Evolutionary conservation across 1,140 invertebrate species (phyloP).

Genomic region (Vanessa tameamea): DNA sequence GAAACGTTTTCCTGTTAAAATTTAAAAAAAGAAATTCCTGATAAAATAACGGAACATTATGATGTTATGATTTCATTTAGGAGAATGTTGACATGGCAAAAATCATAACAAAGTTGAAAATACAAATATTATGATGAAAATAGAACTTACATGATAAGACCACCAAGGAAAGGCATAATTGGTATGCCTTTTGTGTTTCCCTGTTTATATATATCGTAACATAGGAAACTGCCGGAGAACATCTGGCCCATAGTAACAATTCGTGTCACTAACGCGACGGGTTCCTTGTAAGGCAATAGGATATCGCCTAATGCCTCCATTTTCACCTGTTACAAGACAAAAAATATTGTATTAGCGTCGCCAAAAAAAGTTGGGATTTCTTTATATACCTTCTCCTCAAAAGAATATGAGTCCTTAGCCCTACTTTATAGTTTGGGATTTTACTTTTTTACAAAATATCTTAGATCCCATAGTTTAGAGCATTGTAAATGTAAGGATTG

Average conservation of each 20-base stretch:
- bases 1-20: too few relatives aligned
- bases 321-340: constrained; percentile 16
- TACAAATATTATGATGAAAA: neutral
- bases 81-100: neutral
- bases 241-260: constrained; percentile 84
- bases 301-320: constrained; percentile 75
- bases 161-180: constrained; percentile 86
- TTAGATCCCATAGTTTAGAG: too few relatives aligned
- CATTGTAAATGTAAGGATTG: too few relatives aligned
- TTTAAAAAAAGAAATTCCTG: too few relatives aligned
- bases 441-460: too few relatives aligned
- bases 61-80: too few relatives aligned
- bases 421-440: too few relatives aligned
- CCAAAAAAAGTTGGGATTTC: too few relatives aligned
- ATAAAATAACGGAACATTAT: too few relatives aligned
- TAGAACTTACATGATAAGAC: constrained; percentile 86
- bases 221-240: constrained; percentile 84
- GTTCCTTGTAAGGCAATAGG: constrained; percentile 81
- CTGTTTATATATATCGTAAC: constrained; percentile 86
- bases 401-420: too few relatives aligned
- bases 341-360: neutral
- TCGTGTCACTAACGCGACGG: constrained; percentile 79
- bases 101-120: neutral
- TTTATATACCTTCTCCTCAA: too few relatives aligned
- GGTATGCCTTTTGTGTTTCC: constrained; percentile 83